These are phyloP conservation scores for Calliphora vomitoria DNA, from an alignment of 2,888 invertebrate species.

Conservation along the genomic window DNA sequence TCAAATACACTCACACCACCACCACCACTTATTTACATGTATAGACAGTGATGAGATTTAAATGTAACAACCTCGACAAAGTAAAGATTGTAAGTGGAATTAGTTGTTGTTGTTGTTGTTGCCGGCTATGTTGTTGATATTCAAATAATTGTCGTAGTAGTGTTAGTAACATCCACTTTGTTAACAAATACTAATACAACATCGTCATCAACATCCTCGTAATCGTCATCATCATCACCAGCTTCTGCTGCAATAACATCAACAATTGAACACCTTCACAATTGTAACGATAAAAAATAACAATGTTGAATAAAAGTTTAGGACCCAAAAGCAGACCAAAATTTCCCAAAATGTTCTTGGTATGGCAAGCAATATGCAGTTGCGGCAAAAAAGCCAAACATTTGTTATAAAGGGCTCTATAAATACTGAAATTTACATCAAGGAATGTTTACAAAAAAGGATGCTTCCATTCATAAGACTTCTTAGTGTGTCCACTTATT, in stretches of 20 bases:
- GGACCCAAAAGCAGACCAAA: too few species aligned
- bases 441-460: too few species aligned
- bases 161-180: constrained; percentile 17
- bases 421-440: too few species aligned
- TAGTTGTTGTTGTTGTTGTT: constrained; percentile 4
- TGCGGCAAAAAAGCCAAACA: too few species aligned
- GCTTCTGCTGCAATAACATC: neutral
- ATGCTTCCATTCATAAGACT: too few species aligned
- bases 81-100: neutral
- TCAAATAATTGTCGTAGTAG: constrained; percentile 23
- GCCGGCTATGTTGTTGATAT: neutral
- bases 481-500: too few species aligned
- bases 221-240: neutral
- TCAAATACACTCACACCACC: constrained; percentile 1
- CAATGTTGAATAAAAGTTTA: neutral
- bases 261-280: constrained; percentile 33
- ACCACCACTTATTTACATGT: neutral
- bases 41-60: neutral
- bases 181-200: constrained; percentile 10
- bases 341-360: too few species aligned
- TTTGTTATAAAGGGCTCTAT: too few species aligned
- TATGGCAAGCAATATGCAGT: too few species aligned
- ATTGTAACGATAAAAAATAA: constrained; percentile 2
- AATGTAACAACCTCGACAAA: constrained; percentile 22
- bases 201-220: neutral